phyloP scores from a whole-genome alignment of 2,113 vertebrate species.

The Archilochus colubris region DNA sequence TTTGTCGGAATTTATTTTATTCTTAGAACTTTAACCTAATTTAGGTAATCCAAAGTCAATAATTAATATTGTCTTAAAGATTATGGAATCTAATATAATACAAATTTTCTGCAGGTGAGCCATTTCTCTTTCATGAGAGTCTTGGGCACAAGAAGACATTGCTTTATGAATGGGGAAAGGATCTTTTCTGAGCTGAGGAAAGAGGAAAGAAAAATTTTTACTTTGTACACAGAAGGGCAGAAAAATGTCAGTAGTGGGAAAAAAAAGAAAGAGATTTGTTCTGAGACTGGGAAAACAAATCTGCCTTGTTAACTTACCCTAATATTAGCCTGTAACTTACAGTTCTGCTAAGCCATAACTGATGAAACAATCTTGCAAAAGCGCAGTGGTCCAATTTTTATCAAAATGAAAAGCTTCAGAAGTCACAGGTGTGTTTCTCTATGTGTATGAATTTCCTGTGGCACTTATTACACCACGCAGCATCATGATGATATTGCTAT shows the following conservation, averaged over 20 bases:
- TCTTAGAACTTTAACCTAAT: neutral
- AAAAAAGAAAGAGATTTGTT: neutral
- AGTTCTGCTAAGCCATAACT: neutral
- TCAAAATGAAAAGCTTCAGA: neutral
- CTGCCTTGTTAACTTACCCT: neutral
- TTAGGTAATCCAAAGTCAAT: neutral
- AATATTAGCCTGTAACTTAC: neutral
- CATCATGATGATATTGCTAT: neutral
- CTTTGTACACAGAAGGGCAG: neutral
- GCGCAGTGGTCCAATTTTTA: neutral
- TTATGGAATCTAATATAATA: neutral
- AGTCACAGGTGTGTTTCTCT: neutral
- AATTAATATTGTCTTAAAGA: neutral
- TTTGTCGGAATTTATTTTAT: neutral
- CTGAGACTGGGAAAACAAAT: neutral
- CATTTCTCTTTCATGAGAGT: neutral
- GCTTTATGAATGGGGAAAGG: neutral
- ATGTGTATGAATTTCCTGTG: neutral
- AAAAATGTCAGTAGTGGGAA: neutral
- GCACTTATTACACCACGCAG: neutral
- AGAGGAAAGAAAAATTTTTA: neutral
- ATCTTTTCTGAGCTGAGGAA: neutral
- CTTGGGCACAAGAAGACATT: neutral
- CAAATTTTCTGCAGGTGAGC: neutral
- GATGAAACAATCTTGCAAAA: neutral